These are phyloP conservation scores for Stichopus horrens DNA, from an alignment of 53 echinoderm and acorn worm genomes.

Conservation along the genomic window DNA sequence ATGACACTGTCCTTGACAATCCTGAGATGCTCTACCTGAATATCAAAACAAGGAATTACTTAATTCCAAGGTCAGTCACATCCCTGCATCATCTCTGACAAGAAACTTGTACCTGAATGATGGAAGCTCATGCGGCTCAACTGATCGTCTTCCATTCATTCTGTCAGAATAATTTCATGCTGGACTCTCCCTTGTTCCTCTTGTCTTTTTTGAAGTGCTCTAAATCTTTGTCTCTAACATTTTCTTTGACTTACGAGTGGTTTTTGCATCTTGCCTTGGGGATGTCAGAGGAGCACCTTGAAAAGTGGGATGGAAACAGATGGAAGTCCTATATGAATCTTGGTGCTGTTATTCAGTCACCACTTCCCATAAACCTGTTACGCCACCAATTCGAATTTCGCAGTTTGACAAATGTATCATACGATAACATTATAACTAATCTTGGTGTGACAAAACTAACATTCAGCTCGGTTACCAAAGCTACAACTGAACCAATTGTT, in stretches of 20 bases:
- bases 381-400: no score
- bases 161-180: conserved; percentile 21
- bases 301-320: background rate
- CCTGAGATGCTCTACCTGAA: no score
- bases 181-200: background rate
- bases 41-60: no score
- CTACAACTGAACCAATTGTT: no score
- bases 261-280: background rate
- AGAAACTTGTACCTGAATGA: background rate
- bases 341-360: no score
- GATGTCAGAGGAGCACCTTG: background rate
- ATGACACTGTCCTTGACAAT: no score
- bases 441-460: no score
- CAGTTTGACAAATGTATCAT: no score
- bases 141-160: background rate
- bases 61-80: background rate
- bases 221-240: background rate
- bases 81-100: background rate
- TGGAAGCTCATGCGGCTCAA: background rate
- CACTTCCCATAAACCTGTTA: no score
- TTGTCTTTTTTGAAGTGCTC: background rate
- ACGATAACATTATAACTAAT: no score
- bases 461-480: no score
- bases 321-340: no score
- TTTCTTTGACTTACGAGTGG: background rate